Conservation (phyloP, 2,113 vertebrate genomes). For the Bothrops jararaca region DNA sequence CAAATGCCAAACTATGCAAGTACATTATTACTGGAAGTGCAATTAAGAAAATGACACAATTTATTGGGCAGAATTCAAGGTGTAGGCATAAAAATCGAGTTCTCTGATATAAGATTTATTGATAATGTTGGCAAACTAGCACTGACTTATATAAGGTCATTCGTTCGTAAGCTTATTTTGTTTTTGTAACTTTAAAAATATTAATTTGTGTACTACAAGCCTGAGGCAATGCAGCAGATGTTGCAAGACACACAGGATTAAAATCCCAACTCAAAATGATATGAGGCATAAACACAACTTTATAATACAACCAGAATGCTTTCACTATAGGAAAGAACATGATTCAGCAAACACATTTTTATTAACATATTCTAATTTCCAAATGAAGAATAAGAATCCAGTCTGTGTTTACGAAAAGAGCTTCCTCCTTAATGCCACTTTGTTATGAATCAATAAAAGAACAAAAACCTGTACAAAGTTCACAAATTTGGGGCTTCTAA, state of each 20-base stretch:
- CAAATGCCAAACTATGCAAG: not conserved
- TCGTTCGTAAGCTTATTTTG: not conserved
- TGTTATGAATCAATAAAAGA: not conserved
- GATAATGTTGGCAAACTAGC: not conserved
- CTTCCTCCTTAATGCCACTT: not conserved
- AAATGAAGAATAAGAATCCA: not conserved
- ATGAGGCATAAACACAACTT: not conserved
- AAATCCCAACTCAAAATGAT: not conserved
- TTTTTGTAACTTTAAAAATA: not conserved
- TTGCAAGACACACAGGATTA: fast-evolving
- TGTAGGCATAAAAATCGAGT: not conserved
- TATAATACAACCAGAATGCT: not conserved
- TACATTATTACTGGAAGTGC: not conserved
- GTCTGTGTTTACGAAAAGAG: not conserved
- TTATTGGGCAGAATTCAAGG: not conserved
- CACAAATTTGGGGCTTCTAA: not conserved
- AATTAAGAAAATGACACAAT: not conserved
- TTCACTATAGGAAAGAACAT: not conserved
- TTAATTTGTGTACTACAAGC: fast-evolving
- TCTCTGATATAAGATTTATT: not conserved
- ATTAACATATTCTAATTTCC: not conserved
- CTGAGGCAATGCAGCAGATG: not conserved
- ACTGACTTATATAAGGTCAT: not conserved
- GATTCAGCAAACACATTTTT: not conserved
- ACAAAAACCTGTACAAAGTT: not conserved